Base-by-base conservation (phyloP, 2,888 invertebrate species). In the Petrophora chlorosata region DNA sequence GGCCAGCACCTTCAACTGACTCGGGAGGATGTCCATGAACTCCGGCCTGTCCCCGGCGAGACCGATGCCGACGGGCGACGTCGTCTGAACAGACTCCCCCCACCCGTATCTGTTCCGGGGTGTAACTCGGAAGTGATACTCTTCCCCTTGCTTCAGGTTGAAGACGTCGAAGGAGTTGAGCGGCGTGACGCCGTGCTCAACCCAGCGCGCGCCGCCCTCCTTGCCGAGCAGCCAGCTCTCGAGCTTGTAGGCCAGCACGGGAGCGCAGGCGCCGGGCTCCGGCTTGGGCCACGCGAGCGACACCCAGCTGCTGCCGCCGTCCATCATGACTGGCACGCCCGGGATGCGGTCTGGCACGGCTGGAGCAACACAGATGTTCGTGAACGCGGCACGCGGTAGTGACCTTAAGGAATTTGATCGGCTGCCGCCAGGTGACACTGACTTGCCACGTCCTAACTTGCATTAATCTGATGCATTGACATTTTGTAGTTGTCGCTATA, bases 31-130 rank as follows among this genome's bases (percentile, higher is more conserved):
- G 67, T 93, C 93, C 0, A 92, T 90, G 65, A 97, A 96, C 67
- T 96, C 96, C 0, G 97, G 97, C 44, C 95, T 84, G 58, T 94
- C 93, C 3, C 93, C 92, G 10, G 92, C 91, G 16, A 93, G 89
- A 0, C 94, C 94, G 2, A 97, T 91, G 0, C 91, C 90, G 14
- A 95, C 79, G 0, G 95, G 91, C 2, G 84, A 83, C 1, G 92
- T 91, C 2, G 94, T 94, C 68, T 94, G 94, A 0, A 94, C 92
- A 0, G 96, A 91, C 63, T 96, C 95, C 7, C 98, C 97, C 94
- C 96, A 96, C 19, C 98, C 98, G 73, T 96, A 96, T 63, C 97
- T 93, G 87, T 98, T 98, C 47, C 96, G 92, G 0, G 98, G 96
- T 0, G 96, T 96, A 5, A 98, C 93, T 45, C 97, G 92, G 84